phyloP scores from a whole-genome alignment of 2,888 invertebrate genomes.

The Watsonalla cultraria region DNA sequence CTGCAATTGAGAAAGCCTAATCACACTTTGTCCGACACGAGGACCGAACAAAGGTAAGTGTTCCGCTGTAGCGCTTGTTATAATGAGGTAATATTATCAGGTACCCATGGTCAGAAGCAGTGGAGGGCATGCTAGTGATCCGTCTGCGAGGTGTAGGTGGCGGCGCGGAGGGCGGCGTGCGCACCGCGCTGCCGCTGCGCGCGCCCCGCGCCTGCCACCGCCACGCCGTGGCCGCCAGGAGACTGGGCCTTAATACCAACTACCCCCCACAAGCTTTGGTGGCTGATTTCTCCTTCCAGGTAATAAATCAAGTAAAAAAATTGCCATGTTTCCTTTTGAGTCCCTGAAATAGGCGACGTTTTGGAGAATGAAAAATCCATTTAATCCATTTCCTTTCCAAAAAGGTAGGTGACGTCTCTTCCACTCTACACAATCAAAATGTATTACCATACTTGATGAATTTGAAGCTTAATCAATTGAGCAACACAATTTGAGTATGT shows the following conservation, averaged over 20 bases:
- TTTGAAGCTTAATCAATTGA: too few relatives aligned
- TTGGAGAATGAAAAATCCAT: too few relatives aligned
- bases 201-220: constrained; percentile 62
- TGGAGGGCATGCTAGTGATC: constrained; percentile 70
- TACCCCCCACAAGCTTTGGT: constrained; percentile 50
- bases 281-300: constrained; percentile 68
- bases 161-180: constrained; percentile 30
- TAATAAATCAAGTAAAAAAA: constrained; percentile 19
- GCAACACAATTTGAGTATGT: too few relatives aligned
- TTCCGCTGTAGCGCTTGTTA: neutral
- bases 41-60: neutral
- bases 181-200: constrained; percentile 52
- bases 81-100: constrained; percentile 21
- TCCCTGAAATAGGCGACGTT: too few relatives aligned
- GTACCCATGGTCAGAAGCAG: constrained; percentile 72
- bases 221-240: constrained; percentile 54
- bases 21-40: neutral
- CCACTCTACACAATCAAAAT: too few relatives aligned
- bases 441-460: too few relatives aligned
- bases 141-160: constrained; percentile 53
- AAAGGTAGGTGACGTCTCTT: too few relatives aligned
- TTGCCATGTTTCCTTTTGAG: too few relatives aligned
- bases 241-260: constrained; percentile 41
- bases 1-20: too few relatives aligned
- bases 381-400: too few relatives aligned